Evolutionary conservation across 2,113 vertebrate genomes (phyloP).

Genomic region (Cryptomyrus ogoouensis): DNA sequence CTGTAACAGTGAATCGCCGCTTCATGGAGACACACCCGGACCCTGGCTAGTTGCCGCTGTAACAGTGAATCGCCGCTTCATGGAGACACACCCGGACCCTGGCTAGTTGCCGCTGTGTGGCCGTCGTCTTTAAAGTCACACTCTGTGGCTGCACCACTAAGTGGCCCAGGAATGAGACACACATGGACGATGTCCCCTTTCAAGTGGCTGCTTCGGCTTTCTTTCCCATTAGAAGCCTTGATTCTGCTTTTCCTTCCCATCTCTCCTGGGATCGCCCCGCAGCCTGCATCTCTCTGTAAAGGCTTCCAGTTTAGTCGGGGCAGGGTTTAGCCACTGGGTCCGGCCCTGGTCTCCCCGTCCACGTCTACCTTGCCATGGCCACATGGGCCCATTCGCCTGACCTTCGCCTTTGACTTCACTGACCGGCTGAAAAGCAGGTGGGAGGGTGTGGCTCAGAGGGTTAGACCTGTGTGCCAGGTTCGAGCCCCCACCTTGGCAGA

Average conservation of each 20-base stretch:
- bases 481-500: neutral
- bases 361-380: neutral
- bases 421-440: neutral
- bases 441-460: neutral
- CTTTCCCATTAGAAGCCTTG: conserved; percentile 55
- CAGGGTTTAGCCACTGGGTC: conserved; percentile 15
- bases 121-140: conserved; percentile 52
- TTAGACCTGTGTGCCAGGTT: neutral
- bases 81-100: conserved; percentile 45
- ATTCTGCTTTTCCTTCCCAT: conserved; percentile 44
- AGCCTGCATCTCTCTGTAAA: conserved; percentile 29
- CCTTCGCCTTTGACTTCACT: neutral
- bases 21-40: conserved; percentile 40
- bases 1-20: conserved; percentile 20
- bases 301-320: conserved; percentile 40
- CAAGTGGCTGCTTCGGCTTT: conserved; percentile 52
- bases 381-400: neutral
- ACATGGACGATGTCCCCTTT: conserved; percentile 47
- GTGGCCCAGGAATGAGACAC: conserved; percentile 41
- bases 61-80: conserved; percentile 35
- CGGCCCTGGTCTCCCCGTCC: neutral
- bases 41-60: conserved; percentile 41
- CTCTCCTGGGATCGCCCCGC: conserved; percentile 13
- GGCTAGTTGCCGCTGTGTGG: conserved; percentile 40
- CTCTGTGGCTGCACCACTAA: conserved; percentile 50